Evolutionary conservation across 2,797 vertebrate genomes (phyloP).

Genomic region (Ara ararauna): DNA sequence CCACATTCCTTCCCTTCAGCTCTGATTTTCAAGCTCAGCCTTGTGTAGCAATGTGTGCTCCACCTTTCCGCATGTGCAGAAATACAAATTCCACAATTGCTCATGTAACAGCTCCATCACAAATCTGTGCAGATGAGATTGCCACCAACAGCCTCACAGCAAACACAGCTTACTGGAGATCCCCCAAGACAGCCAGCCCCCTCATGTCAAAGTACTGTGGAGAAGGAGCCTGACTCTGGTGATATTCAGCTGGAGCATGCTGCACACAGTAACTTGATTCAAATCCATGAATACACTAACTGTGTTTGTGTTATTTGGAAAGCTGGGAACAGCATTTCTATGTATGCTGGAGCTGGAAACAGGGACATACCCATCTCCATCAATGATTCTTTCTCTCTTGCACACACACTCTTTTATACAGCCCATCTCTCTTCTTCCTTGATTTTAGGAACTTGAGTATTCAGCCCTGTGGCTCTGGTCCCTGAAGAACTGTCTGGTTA

Average conservation of each 20-base stretch:
- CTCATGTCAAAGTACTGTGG: not conserved
- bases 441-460: not conserved
- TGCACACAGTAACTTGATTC: not conserved
- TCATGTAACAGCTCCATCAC: not conserved
- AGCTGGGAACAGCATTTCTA: not conserved
- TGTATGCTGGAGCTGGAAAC: not conserved
- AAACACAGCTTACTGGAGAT: not conserved
- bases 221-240: not conserved
- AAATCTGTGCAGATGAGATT: not conserved
- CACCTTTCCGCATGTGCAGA: not conserved
- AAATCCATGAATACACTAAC: not conserved
- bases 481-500: not conserved
- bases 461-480: not conserved
- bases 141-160: not conserved
- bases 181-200: not conserved
- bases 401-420: not conserved
- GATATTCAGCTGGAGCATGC: not conserved
- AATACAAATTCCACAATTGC: not conserved
- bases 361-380: not conserved
- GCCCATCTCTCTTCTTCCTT: not conserved
- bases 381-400: not conserved
- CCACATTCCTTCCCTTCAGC: not conserved
- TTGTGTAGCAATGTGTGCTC: not conserved
- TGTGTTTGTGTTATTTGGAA: not conserved
- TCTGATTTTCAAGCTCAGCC: not conserved